Evolutionary conservation across 2,113 vertebrate species (phyloP).

Genomic region (Indicator indicator): DNA sequence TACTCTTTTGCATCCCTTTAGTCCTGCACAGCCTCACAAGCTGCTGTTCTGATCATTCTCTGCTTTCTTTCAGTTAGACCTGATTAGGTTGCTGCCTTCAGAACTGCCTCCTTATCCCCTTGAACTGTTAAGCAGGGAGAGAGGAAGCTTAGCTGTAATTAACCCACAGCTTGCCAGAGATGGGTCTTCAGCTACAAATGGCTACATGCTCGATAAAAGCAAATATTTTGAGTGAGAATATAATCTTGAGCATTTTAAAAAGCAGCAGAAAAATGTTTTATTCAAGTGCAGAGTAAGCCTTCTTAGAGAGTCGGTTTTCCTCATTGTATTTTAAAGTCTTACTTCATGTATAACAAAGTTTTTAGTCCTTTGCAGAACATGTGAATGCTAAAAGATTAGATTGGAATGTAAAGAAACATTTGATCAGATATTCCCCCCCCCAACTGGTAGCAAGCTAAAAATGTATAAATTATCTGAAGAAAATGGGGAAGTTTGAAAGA

Average conservation of each 20-base stretch:
- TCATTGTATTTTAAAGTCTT: background rate
- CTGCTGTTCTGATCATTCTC: background rate
- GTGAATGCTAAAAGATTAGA: background rate
- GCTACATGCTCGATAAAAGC: background rate
- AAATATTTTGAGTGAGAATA: background rate
- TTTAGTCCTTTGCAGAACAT: background rate
- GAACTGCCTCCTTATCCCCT: background rate
- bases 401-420: background rate
- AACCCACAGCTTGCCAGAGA: background rate
- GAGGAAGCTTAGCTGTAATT: background rate
- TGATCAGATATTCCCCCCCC: background rate
- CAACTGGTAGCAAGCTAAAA: background rate
- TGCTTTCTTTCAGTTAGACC: background rate
- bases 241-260: background rate
- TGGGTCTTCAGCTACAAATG: background rate
- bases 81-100: constrained; percentile 3
- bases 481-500: background rate
- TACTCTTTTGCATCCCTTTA: background rate
- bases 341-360: background rate
- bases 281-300: background rate
- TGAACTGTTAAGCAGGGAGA: background rate
- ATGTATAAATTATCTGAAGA: background rate
- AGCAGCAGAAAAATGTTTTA: background rate
- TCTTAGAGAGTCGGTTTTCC: background rate
- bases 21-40: background rate